A percentile compares a stretch with the other conserved stretches of the same genome.
phyloP scores from a whole-genome alignment of 2,888 invertebrate species.

The Coremacera marginata region DNA sequence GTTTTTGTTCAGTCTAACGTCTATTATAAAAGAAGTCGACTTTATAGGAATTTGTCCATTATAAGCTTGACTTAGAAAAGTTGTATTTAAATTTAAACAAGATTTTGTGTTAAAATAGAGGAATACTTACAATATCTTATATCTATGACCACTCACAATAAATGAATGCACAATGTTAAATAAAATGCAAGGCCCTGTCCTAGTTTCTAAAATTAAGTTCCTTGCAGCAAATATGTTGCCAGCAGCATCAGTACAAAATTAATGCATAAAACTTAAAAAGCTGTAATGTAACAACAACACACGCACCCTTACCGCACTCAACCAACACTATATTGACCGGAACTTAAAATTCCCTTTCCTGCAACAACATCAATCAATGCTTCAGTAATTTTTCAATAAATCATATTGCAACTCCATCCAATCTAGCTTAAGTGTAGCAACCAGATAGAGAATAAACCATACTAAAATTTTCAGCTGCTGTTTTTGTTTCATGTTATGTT shows the following conservation, averaged over 20 bases:
- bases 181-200: slow-evolving; percentile 19
- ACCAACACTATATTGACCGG: neutral
- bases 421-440: neutral
- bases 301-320: neutral
- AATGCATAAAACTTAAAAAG: no score
- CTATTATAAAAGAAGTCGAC: no score
- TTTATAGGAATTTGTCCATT: no score
- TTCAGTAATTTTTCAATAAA: slow-evolving; percentile 40
- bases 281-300: neutral
- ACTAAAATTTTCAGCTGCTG: no score
- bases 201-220: no score
- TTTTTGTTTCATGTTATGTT: slow-evolving; percentile 2
- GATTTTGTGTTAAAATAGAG: neutral
- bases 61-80: no score
- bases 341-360: neutral
- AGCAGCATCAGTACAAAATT: no score
- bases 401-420: slow-evolving; percentile 15
- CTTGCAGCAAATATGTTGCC: no score
- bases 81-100: no score
- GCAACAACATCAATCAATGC: slow-evolving; percentile 30
- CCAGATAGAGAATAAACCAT: neutral
- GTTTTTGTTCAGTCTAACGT: no score
- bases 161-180: slow-evolving; percentile 21
- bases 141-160: neutral
- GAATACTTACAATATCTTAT: neutral